Base-by-base conservation (phyloP, 2,888 invertebrate genomes). In the Dendrolimus houi region DNA sequence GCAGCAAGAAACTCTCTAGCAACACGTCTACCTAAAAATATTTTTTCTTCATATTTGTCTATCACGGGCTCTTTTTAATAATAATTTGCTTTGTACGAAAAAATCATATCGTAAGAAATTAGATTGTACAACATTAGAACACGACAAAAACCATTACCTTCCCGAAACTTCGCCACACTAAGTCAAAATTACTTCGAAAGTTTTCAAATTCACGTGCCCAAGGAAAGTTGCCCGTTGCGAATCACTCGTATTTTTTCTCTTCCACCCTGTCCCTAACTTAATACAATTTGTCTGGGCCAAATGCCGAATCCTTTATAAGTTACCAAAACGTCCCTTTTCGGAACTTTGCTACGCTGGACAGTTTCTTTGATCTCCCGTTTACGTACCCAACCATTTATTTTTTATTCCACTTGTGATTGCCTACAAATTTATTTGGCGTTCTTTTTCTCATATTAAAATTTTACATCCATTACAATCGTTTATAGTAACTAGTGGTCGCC, bases 291-390 rank as follows among this genome's bases (percentile, higher is more conserved):
- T 68, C 60, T 61, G 60, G 64, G 68, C 65, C 59, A 66, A 63
- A 66, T 62, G 69, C 64, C 68, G 66, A 73, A 73, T 73, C 72
- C 71, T 67, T 71, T 68, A 68, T 65, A 66, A 75, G 69, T 74
- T 72, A 54, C 54, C 56, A 42, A 60, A 55, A 58, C 60, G 52
- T 56, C 60, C 61, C 63, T 56, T 59, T 59, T 53, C 54, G 53
- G 47, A 64, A 70, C 63, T 70, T 71, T 57, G 55, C 55, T 63
- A 52, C 56, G 63, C 62, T 61, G 64, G 66, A 65, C 72, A 68
- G 66, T 67, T 72, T 71, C 53, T 80, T 83, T 83, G 83, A 84
- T 83, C 79, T 72, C 67, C 58, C 69, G 68, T 74, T 71, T 75
- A 71, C 74, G 68, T 69, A 68, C 65, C 68, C 66, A 68, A 66